These are phyloP conservation scores for Anarrhichthys ocellatus DNA, from an alignment of 2,113 vertebrate species.

Conservation along the genomic window DNA sequence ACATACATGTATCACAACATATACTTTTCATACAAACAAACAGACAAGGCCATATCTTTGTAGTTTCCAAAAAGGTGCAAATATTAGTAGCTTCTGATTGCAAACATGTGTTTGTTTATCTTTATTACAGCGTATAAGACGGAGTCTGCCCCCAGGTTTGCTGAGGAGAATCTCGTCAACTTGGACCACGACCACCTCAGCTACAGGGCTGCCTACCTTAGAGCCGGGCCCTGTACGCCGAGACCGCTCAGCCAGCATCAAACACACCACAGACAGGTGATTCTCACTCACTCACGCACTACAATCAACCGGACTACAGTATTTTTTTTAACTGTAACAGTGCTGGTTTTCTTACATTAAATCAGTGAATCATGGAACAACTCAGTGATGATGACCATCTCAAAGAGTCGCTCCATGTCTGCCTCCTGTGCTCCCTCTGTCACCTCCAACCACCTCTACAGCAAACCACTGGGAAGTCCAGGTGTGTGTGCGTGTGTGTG, in stretches of 20 bases:
- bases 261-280: slow-evolving; percentile 87
- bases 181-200: slow-evolving; percentile 96
- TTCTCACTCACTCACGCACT: neutral
- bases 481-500: slow-evolving; percentile 80
- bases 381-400: slow-evolving; percentile 87
- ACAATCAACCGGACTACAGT: neutral
- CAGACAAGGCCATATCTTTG: neutral
- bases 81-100: neutral
- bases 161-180: slow-evolving; percentile 92
- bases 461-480: slow-evolving; percentile 87
- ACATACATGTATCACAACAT: neutral
- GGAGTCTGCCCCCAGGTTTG: slow-evolving; percentile 90
- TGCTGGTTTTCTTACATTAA: slow-evolving; percentile 14
- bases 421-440: slow-evolving; percentile 84
- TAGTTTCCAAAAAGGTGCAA: neutral
- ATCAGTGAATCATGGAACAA: slow-evolving; percentile 88
- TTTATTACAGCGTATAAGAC: slow-evolving; percentile 87
- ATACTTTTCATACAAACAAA: neutral
- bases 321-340: neutral
- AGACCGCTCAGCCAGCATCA: slow-evolving; percentile 92
- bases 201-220: slow-evolving; percentile 92
- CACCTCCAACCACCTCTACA: slow-evolving; percentile 88
- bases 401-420: slow-evolving; percentile 92
- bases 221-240: slow-evolving; percentile 91
- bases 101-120: neutral